Evolutionary conservation across 2,888 invertebrate genomes (phyloP), one percentile per base, ranked within the genome.

Genomic region (Plemyria rubiginata): DNA sequence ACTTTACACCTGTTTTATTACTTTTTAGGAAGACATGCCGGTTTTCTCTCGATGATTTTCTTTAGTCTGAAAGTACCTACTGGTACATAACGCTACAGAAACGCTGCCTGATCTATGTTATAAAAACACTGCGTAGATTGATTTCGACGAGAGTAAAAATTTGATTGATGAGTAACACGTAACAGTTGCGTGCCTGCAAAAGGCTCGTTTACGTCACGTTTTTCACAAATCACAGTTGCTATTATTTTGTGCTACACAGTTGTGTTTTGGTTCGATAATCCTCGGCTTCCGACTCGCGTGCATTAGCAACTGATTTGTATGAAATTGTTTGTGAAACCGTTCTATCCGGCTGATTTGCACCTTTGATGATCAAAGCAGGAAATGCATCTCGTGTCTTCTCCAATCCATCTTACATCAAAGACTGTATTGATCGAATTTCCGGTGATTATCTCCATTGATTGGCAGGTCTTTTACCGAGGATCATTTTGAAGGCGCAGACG

Each of bases 211-310:
- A 63, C 56, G 66, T 64, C 50, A 63, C 16, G 54, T 52, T 60
- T 66, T 62, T 58, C 45, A 67, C 65, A 63, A 65, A 67, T 64
- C 62, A 60, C 53, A 28, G 52, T 65, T 65, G 65, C 4, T 50
- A 22, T 28, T 58, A 62, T 60, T 52, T 48, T 51, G 58, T 60
- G 66, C 48, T 71, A 68, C 73, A 73, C 65, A 51, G 68, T 67
- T 69, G 67, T 71, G 67, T 40, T 45, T 45, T 45, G 22, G 60
- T 67, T 70, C 28, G 15, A 53, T 82, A 79, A 85, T 78, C 71
- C 65, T 59, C 72, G 48, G 77, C 82, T 87, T 86, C 87, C 86
- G 84, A 78, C 63, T 85, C 72, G 85, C 84, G 82, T 86, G 86
- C 65, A 66, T 64, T 70, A 70, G 72, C 67, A 76, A 76, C 76